These are phyloP conservation scores for Tychaedon coryphoeus DNA, from an alignment of 2,113 vertebrate species.

Conservation along the genomic window DNA sequence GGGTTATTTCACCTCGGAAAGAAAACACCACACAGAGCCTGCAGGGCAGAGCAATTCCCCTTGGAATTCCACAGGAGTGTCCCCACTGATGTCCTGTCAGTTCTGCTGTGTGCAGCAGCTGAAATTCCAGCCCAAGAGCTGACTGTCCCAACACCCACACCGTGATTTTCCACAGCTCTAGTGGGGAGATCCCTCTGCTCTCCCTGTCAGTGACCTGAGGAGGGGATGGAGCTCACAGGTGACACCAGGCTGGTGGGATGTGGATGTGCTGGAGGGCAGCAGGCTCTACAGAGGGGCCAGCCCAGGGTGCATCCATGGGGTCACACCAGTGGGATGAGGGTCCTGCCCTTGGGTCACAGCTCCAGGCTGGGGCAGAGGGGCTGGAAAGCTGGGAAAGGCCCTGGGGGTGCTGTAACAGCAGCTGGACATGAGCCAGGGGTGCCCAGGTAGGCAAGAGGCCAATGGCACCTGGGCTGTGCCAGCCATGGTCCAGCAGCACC, in stretches of 20 bases:
- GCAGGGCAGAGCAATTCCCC: not conserved
- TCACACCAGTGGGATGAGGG: not conserved
- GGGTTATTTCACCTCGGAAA: not conserved
- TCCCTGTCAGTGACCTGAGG: rapidly evolving
- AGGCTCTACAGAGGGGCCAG: not conserved
- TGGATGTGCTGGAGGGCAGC: not conserved
- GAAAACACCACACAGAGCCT: not conserved
- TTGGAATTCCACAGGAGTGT: not conserved
- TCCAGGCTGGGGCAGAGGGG: not conserved
- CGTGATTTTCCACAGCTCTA: rapidly evolving
- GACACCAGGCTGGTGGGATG: not conserved
- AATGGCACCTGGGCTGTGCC: not conserved
- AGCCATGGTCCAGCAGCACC: not conserved
- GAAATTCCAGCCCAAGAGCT: not conserved
- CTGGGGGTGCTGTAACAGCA: not conserved
- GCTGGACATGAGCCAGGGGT: not conserved
- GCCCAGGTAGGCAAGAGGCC: not conserved
- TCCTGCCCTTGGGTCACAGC: not conserved
- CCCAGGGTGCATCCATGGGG: not conserved
- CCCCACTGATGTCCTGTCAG: not conserved
- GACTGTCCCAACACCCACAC: not conserved
- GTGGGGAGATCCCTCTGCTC: rapidly evolving
- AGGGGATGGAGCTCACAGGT: not conserved
- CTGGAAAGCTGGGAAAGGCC: not conserved
- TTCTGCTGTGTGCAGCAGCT: not conserved